Base-by-base conservation (phyloP, 2,113 vertebrate species). In the Dendrocopos noguchii region DNA sequence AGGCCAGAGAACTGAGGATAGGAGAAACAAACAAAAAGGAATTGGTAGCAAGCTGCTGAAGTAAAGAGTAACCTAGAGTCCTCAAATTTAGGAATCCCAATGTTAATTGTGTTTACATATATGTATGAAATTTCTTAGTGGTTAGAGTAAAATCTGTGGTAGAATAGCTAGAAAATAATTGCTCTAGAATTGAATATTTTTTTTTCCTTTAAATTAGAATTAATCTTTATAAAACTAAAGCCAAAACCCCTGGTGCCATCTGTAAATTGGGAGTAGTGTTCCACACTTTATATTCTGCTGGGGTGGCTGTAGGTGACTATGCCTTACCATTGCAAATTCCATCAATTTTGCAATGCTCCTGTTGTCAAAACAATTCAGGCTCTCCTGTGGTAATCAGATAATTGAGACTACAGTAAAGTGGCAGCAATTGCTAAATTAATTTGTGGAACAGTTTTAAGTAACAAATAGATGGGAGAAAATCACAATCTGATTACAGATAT, bases 401-500 rank as follows among this genome's bases (percentile, higher is more conserved):
- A 94, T 42, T 89, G 42, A 82, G 52, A 64, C 42, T 36, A 18
- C 27, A 78, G 90, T 80, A 91, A 88, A 84, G 42, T 81, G 57
- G 42, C 71, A 91, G 67, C 53, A 87, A 79, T 52, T 75, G 53
- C 66, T 87, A 90, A 95, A 90, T 92, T 75, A 84, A 95, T 91
- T 87, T 67, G 74, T 64, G 81, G 56, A 92, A 56, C 27, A 8
- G 6, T 64, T 91, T 89, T 64, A 94, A 84, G 44, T 66, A 90
- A 92, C 72, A 64, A 81, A 88, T 64, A 57, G 57, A 34, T 42
- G 21, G 61, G 42, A 91, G 47, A 87, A 77, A 95, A 91, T 91
- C 84, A 50, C 79, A 82, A 87, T 89, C 87, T 82, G 92, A 82
- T 93, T 91, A 76, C 4, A 92, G 71, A 68, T 93, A 94, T 87